A percentile compares a stretch with the other conserved stretches of the same genome.
phyloP scores from a whole-genome alignment of 2,888 invertebrate genomes.

The Galerucella calmariensis region DNA sequence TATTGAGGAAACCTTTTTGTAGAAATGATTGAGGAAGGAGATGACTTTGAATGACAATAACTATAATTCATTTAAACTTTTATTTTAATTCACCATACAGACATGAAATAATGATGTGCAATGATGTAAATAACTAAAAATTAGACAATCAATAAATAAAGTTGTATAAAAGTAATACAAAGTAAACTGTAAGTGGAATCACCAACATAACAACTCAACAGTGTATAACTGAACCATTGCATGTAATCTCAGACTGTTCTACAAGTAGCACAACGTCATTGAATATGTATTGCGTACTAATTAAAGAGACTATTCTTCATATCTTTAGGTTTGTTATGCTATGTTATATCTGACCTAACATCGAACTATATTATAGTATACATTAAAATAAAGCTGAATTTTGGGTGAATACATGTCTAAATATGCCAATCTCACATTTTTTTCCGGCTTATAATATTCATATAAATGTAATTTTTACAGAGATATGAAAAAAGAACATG shows the following conservation, averaged over 20 bases:
- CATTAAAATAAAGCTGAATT: slow-evolving; percentile 65
- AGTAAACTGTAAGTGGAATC: slow-evolving; percentile 58
- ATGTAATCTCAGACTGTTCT: slow-evolving; percentile 60
- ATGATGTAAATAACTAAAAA: slow-evolving; percentile 54
- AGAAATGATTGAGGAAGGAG: background rate
- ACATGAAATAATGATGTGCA: slow-evolving; percentile 66
- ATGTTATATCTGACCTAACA: slow-evolving; percentile 65
- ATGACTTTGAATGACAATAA: background rate
- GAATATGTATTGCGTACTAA: slow-evolving; percentile 64
- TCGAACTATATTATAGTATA: slow-evolving; percentile 65
- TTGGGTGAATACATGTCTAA: slow-evolving; percentile 57
- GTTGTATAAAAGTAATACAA: slow-evolving; percentile 52
- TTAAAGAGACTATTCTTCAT: slow-evolving; percentile 61
- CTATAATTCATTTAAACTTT: slow-evolving; percentile 56
- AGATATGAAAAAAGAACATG: slow-evolving; percentile 69
- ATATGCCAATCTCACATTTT: slow-evolving; percentile 63
- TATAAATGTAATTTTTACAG: slow-evolving; percentile 58
- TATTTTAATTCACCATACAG: slow-evolving; percentile 66
- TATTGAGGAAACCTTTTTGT: background rate
- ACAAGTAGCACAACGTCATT: slow-evolving; percentile 65
- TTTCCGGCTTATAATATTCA: slow-evolving; percentile 59
- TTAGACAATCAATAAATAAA: slow-evolving; percentile 56
- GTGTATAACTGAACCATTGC: slow-evolving; percentile 60
- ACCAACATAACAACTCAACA: slow-evolving; percentile 51
- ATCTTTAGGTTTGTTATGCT: slow-evolving; percentile 58